A percentile compares a stretch with the other conserved stretches of the same genome.
These are phyloP conservation scores for Spilogale gracilis DNA, from an alignment of 2,113 vertebrate species.

Conservation along the genomic window DNA sequence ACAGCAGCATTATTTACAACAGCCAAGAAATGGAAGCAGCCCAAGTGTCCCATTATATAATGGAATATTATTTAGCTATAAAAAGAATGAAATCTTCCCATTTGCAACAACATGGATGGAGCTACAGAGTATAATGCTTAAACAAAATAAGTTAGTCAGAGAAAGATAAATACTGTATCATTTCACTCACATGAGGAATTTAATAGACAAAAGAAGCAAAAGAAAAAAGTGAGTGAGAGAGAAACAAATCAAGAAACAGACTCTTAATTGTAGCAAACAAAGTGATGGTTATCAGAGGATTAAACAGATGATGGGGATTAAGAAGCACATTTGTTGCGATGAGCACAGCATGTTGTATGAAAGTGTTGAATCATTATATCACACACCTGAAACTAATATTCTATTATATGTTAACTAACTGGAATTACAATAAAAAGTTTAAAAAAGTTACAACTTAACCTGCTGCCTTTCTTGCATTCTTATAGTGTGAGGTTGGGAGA, in stretches of 20 bases:
- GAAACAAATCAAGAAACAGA: background rate
- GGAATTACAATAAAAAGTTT: background rate
- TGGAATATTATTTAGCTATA: background rate
- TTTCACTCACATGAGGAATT: background rate
- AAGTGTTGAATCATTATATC: background rate
- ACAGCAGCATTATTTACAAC: background rate
- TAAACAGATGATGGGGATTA: background rate
- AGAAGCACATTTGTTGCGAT: background rate
- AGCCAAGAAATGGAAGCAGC: background rate
- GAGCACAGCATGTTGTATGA: background rate
- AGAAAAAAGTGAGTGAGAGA: background rate
- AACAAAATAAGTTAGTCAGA: background rate
- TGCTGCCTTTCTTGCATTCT: background rate
- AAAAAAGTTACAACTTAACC: background rate
- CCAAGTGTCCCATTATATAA: background rate
- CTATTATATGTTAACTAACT: background rate
- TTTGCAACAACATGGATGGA: background rate
- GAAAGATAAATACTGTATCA: background rate
- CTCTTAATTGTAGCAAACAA: background rate
- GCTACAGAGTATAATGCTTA: background rate
- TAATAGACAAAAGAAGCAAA: background rate
- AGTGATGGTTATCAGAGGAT: background rate
- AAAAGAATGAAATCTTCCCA: background rate
- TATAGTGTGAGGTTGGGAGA: background rate
- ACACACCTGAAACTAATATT: background rate